Conservation (phyloP, 2,113 vertebrate genomes). For the Oriolus oriolus region DNA sequence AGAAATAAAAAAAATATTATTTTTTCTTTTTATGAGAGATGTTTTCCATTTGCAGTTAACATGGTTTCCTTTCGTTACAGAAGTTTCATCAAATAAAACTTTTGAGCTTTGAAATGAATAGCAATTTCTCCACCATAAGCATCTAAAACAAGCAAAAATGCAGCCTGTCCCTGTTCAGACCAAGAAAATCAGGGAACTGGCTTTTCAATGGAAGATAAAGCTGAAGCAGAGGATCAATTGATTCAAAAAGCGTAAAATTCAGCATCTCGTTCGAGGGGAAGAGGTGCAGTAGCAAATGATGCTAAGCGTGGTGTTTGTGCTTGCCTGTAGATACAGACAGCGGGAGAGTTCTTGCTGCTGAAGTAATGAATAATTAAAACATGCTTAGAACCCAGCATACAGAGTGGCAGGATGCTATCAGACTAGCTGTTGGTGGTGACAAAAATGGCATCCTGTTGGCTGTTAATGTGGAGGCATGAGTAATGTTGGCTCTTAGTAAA, state of each 20-base stretch:
- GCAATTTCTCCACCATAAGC: neutral
- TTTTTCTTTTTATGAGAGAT: neutral
- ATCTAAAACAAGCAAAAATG: neutral
- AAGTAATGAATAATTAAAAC: slow-evolving; percentile 39
- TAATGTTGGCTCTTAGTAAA: neutral
- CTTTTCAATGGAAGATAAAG: slow-evolving; percentile 2
- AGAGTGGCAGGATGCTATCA: neutral
- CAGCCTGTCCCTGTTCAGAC: neutral
- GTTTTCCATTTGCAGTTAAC: neutral
- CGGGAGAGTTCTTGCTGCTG: neutral
- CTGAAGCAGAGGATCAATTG: neutral
- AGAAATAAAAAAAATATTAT: neutral
- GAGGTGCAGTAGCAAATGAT: neutral
- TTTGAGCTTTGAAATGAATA: neutral
- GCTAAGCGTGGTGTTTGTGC: neutral
- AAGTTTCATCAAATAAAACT: neutral
- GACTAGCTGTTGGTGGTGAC: neutral
- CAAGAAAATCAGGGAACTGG: neutral
- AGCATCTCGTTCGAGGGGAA: neutral
- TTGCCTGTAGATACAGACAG: neutral
- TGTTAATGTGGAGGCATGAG: neutral
- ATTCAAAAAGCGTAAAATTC: neutral
- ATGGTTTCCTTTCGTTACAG: neutral
- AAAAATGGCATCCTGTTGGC: neutral
- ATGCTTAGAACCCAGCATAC: neutral